These are phyloP conservation scores for Arnoldichthys spilopterus DNA, from an alignment of 2,797 vertebrate species.

Conservation along the genomic window DNA sequence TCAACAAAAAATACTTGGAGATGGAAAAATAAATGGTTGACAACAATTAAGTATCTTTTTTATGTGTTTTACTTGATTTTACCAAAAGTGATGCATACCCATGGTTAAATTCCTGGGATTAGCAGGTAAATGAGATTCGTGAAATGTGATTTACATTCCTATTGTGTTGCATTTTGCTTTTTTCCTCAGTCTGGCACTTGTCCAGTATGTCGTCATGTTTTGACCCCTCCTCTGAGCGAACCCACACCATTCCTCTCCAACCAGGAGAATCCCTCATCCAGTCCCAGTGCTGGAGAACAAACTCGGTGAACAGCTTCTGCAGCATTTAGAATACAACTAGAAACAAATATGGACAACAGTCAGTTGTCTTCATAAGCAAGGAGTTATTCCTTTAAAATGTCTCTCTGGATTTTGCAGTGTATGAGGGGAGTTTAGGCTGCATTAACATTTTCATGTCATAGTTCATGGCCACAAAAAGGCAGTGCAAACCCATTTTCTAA, in stretches of 20 bases:
- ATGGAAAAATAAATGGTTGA: too few species aligned
- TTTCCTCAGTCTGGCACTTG: slow-evolving; percentile 81
- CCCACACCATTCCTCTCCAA: slow-evolving; percentile 44
- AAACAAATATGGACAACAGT: slow-evolving; percentile 10
- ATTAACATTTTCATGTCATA: slow-evolving; percentile 10
- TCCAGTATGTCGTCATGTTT: slow-evolving; percentile 82
- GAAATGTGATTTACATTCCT: too few species aligned
- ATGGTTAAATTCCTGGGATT: too few species aligned
- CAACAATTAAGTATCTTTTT: too few species aligned
- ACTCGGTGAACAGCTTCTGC: slow-evolving; percentile 41
- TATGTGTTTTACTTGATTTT: too few species aligned
- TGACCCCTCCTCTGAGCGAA: slow-evolving; percentile 69
- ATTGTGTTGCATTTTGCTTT: slow-evolving; percentile 8
- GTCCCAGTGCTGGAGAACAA: slow-evolving; percentile 46
- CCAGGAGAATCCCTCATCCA: slow-evolving; percentile 48
- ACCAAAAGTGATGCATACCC: too few species aligned
- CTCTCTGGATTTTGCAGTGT: neutral
- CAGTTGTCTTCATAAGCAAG: neutral
- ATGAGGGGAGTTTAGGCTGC: neutral
- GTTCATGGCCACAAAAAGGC: slow-evolving; percentile 17
- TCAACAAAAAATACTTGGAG: too few species aligned
- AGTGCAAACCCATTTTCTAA: slow-evolving; percentile 41
- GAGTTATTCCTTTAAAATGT: neutral
- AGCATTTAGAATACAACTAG: neutral
- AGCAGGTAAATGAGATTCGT: too few species aligned